phyloP scores from a whole-genome alignment of 1,140 invertebrate genomes.

The Apolygus lucorum region DNA sequence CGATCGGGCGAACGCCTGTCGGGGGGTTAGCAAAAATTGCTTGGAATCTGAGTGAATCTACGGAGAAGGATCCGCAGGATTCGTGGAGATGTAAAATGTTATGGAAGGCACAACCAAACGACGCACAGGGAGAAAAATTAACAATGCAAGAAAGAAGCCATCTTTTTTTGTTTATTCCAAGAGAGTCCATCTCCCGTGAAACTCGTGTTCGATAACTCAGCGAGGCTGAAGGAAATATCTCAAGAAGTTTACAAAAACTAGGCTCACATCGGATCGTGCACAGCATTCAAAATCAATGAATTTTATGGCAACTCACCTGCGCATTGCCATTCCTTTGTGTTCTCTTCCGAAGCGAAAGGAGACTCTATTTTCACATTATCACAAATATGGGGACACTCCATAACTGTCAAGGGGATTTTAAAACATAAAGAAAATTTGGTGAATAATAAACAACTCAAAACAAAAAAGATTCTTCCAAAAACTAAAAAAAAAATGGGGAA shows the following conservation, averaged over 20 bases:
- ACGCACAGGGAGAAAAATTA: not conserved
- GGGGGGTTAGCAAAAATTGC: no score
- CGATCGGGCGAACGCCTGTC: no score
- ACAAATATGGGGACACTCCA: constrained; percentile 34
- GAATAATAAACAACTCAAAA: constrained; percentile 2
- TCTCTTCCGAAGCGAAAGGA: constrained; percentile 16
- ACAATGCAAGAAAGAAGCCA: not conserved
- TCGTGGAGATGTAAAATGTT: no score
- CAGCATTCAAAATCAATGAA: constrained; percentile 19
- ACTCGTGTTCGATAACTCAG: no score
- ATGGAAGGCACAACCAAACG: no score
- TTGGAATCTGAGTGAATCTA: no score
- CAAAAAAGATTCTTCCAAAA: not conserved
- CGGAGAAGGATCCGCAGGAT: no score
- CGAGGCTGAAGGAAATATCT: no score
- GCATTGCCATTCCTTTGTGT: constrained; percentile 31
- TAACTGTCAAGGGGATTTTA: constrained; percentile 7
- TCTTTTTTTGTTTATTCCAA: not conserved
- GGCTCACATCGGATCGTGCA: no score
- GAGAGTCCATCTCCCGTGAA: no score
- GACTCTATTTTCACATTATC: constrained; percentile 32
- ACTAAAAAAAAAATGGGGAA: not conserved
- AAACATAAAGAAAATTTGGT: not conserved
- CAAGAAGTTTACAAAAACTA: no score
- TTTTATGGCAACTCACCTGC: constrained; percentile 28